A percentile compares a stretch with the other conserved stretches of the same genome.
These are phyloP conservation scores for Argyrosomus regius DNA, from an alignment of 2,797 vertebrate genomes.

Conservation along the genomic window DNA sequence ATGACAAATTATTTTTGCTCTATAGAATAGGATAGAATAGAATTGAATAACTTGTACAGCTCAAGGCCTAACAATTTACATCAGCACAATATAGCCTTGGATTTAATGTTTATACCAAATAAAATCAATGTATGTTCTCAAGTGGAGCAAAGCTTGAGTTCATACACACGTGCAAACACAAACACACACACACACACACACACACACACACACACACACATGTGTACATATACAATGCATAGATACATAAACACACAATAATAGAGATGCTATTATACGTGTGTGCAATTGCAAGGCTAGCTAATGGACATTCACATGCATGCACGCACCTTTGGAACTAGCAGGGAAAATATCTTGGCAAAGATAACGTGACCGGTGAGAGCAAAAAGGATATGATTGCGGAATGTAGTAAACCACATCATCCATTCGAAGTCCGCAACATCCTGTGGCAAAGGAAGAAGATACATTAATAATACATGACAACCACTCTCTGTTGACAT, in stretches of 20 bases:
- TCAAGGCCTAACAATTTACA: slow-evolving; percentile 9
- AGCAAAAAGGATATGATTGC: slow-evolving; percentile 94
- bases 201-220: neutral
- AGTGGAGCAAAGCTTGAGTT: slow-evolving; percentile 8
- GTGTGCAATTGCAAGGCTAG: neutral
- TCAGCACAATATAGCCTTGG: neutral
- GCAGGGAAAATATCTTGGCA: slow-evolving; percentile 93
- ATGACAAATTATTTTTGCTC: neutral
- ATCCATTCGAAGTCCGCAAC: slow-evolving; percentile 96
- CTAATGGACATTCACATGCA: slow-evolving; percentile 26
- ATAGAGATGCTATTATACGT: slow-evolving; percentile 22
- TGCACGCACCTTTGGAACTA: slow-evolving; percentile 90
- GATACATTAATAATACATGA: neutral
- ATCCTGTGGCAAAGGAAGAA: slow-evolving; percentile 84
- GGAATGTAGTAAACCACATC: slow-evolving; percentile 98
- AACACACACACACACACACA: neutral
- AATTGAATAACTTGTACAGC: slow-evolving; percentile 7
- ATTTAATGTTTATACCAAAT: slow-evolving; percentile 11
- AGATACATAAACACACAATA: neutral
- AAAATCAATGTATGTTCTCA: neutral
- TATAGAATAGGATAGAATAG: neutral
- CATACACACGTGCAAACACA: slow-evolving; percentile 5
- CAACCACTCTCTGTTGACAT: neutral
- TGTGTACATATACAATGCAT: neutral
- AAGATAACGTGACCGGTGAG: slow-evolving; percentile 95